Conservation (phyloP, 2,113 vertebrate species). For the Phocoena phocoena region DNA sequence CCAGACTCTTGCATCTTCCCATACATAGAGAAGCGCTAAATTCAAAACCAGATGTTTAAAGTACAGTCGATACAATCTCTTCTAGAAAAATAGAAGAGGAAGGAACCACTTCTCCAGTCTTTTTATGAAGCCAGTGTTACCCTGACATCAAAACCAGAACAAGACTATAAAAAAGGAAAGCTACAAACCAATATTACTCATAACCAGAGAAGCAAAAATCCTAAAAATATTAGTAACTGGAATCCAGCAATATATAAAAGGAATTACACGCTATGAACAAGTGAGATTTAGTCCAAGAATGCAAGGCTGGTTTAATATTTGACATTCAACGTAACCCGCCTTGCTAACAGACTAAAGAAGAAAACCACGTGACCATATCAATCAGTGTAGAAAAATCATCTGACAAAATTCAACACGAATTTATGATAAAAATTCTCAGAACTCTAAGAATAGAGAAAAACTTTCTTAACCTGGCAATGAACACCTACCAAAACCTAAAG, state of each 20-base stretch:
- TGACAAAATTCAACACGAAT: neutral
- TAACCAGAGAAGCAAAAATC: neutral
- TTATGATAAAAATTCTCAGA: neutral
- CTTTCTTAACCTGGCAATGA: neutral
- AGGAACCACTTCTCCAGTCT: neutral
- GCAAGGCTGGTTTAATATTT: neutral
- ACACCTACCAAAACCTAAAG: neutral
- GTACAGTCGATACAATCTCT: neutral
- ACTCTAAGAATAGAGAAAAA: neutral
- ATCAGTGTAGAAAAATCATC: neutral
- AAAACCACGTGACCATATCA: neutral
- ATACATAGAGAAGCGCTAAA: neutral
- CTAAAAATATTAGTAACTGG: neutral
- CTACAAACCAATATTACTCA: neutral
- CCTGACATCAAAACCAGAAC: neutral
- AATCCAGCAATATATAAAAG: neutral
- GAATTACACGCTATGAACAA: neutral
- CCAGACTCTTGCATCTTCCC: neutral
- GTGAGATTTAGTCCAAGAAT: neutral
- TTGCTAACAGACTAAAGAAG: neutral
- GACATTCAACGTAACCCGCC: neutral
- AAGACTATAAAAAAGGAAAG: neutral
- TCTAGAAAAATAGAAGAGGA: neutral
- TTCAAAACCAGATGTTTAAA: neutral
- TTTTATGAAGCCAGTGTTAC: neutral